phyloP scores from a whole-genome alignment of 2,888 invertebrate genomes.

The Syrista parreyssii region DNA sequence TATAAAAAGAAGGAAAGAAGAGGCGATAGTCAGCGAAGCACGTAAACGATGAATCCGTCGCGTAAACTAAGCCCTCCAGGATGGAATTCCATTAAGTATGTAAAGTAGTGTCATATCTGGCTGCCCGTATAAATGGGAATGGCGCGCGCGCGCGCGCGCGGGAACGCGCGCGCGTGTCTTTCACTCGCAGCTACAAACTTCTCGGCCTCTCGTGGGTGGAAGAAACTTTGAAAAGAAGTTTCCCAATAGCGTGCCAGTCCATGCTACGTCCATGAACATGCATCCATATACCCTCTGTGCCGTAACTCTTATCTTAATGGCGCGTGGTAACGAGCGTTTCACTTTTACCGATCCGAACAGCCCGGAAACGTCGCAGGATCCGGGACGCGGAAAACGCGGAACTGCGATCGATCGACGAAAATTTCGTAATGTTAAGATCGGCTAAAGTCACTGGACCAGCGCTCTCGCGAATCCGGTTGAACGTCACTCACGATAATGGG shows the following conservation, averaged over 20 bases:
- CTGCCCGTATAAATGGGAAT: slow-evolving; percentile 29
- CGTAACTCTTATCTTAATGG: neutral
- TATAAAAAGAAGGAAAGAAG: slow-evolving; percentile 1
- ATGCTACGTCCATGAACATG: too few species aligned
- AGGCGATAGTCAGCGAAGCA: too few species aligned
- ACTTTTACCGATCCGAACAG: too few species aligned
- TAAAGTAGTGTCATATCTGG: slow-evolving; percentile 41
- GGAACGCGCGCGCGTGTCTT: slow-evolving; percentile 39
- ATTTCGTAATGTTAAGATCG: too few species aligned
- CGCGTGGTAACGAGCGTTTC: too few species aligned
- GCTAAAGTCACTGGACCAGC: too few species aligned
- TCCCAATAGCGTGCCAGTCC: slow-evolving; percentile 39
- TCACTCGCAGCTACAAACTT: slow-evolving; percentile 31
- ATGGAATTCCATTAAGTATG: slow-evolving; percentile 48
- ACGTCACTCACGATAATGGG: too few species aligned
- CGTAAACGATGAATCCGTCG: slow-evolving; percentile 9
- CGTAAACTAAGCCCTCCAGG: slow-evolving; percentile 17
- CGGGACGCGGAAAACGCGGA: too few species aligned
- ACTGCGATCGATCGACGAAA: too few species aligned
- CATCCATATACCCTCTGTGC: neutral
- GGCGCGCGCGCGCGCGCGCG: slow-evolving; percentile 23
- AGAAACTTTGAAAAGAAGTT: slow-evolving; percentile 38
- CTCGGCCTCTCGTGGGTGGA: slow-evolving; percentile 50
- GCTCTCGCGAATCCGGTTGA: too few species aligned
- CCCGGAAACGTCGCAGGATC: too few species aligned